Evolutionary conservation across 1,140 invertebrate species (phyloP).

Genomic region (Aphis craccivora): DNA sequence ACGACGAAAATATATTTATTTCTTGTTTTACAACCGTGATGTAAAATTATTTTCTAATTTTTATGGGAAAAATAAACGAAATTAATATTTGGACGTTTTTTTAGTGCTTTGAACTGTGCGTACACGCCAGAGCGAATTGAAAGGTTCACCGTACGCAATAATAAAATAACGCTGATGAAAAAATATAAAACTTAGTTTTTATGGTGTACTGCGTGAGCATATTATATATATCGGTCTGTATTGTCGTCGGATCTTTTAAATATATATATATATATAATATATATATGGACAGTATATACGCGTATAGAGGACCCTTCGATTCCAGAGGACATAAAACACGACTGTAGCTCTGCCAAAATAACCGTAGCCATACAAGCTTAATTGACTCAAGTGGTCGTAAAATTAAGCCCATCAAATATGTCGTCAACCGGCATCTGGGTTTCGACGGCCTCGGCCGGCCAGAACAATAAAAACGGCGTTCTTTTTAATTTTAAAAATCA

Average conservation of each 20-base stretch:
- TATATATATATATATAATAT: not conserved
- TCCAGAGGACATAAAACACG: constrained; percentile 49
- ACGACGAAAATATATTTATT: constrained; percentile 29
- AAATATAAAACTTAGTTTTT: constrained; percentile 39
- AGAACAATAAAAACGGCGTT: constrained; percentile 36
- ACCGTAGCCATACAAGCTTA: constrained; percentile 50
- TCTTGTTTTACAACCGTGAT: constrained; percentile 32
- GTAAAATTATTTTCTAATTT: constrained; percentile 43
- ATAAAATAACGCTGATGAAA: constrained; percentile 16
- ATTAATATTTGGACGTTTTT: constrained; percentile 35
- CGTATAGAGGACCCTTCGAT: constrained; percentile 49
- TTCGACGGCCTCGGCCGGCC: constrained; percentile 4
- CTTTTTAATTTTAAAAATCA: constrained; percentile 49
- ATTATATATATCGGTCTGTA: constrained; percentile 27
- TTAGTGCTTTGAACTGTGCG: constrained; percentile 7
- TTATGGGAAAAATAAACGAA: constrained; percentile 38
- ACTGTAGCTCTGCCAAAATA: constrained; percentile 52
- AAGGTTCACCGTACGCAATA: constrained; percentile 37
- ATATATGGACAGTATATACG: not conserved
- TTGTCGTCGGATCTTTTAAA: constrained; percentile 44
- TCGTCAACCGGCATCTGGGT: constrained; percentile 56
- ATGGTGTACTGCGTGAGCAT: not conserved
- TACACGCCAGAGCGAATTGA: not conserved
- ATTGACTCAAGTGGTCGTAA: constrained; percentile 58
- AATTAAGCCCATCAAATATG: constrained; percentile 58